Conservation (phyloP, 30 jellyfish, hydroid and myxozoan species). For the Aurelia sp. region DNA sequence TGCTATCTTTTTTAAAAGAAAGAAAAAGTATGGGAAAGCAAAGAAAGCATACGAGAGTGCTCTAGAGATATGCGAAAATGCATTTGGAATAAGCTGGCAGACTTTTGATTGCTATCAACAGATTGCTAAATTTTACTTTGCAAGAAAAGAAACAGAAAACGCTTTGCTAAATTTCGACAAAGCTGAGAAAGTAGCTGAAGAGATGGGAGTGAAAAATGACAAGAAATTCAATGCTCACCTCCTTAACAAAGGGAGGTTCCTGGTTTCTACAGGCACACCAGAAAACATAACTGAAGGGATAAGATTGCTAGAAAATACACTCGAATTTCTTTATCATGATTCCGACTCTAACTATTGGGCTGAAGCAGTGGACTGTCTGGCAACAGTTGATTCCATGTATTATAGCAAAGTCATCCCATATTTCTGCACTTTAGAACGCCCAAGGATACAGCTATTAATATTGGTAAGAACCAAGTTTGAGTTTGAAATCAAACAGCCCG, state of each 20-base stretch:
- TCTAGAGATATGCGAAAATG: neutral
- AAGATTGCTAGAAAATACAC: neutral
- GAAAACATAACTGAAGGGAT: neutral
- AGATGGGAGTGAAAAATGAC: constrained; percentile 6
- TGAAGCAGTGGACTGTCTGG: constrained; percentile 12
- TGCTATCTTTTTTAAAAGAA: too few species aligned
- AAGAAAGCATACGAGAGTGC: neutral
- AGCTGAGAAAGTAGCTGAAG: constrained; percentile 5
- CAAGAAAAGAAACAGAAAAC: neutral
- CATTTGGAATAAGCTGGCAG: constrained; percentile 10
- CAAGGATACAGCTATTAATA: neutral
- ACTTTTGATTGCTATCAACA: constrained; percentile 33
- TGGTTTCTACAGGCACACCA: neutral
- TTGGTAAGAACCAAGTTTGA: neutral
- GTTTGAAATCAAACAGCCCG: neutral
- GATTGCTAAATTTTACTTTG: constrained; percentile 1
- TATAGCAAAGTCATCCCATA: neutral
- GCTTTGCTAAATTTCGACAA: constrained; percentile 5
- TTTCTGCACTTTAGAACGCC: neutral
- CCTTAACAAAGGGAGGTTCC: constrained; percentile 14
- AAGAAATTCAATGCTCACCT: neutral
- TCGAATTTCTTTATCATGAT: neutral
- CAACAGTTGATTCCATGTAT: neutral
- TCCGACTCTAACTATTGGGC: constrained; percentile 11
- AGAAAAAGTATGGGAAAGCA: neutral